Conservation (phyloP, 2,888 invertebrate species). For the Lapara coniferarum region DNA sequence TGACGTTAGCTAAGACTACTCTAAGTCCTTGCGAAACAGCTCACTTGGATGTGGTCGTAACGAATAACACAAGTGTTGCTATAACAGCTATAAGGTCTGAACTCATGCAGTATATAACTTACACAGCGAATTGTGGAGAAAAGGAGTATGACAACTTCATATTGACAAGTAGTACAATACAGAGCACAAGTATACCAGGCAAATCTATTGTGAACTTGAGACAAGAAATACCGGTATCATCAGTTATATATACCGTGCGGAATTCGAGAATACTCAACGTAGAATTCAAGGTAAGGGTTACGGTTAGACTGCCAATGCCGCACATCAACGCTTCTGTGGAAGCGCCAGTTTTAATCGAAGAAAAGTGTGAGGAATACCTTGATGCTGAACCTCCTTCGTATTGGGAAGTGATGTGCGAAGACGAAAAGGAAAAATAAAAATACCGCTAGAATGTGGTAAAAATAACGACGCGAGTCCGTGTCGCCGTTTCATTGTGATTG, state of each 20-base stretch:
- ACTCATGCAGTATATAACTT: slow-evolving; percentile 34
- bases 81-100: slow-evolving; percentile 38
- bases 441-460: neutral
- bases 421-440: slow-evolving; percentile 24
- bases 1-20: slow-evolving; percentile 33
- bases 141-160: slow-evolving; percentile 12
- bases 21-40: slow-evolving; percentile 34
- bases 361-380: slow-evolving; percentile 27
- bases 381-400: slow-evolving; percentile 39
- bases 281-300: slow-evolving; percentile 42
- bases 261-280: slow-evolving; percentile 40
- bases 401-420: slow-evolving; percentile 41
- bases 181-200: slow-evolving; percentile 34
- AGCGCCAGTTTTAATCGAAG: slow-evolving; percentile 46
- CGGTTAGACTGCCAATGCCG: slow-evolving; percentile 42
- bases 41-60: slow-evolving; percentile 32
- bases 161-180: slow-evolving; percentile 32
- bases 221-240: slow-evolving; percentile 34
- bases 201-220: slow-evolving; percentile 35
- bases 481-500: no score
- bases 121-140: slow-evolving; percentile 35
- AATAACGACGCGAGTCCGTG: no score
- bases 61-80: slow-evolving; percentile 37
- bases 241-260: slow-evolving; percentile 39
- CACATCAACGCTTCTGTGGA: slow-evolving; percentile 38